Evolutionary conservation across 1,140 invertebrate genomes (phyloP).

Genomic region (Augochlora pura): DNA sequence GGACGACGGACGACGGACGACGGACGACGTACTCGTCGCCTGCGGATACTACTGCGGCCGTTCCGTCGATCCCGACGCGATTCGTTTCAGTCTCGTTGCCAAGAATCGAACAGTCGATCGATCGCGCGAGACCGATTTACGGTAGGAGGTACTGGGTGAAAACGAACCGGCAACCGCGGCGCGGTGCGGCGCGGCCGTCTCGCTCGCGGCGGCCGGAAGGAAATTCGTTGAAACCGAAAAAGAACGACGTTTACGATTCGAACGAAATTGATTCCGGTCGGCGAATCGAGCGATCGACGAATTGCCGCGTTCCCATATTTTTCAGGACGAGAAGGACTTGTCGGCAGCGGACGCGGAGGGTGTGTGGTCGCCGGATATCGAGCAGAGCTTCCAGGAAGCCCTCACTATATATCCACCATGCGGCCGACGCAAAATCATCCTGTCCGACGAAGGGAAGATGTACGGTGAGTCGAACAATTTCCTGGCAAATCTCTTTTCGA

Average conservation of each 20-base stretch:
- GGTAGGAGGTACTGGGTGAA: no score
- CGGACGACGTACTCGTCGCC: no score
- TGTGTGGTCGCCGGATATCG: conserved; percentile 99
- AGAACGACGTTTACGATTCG: neutral
- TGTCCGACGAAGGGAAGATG: conserved; percentile 99
- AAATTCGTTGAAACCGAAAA: neutral
- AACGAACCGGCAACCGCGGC: no score
- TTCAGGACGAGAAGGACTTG: conserved; percentile 92
- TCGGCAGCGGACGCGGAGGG: conserved; percentile 98
- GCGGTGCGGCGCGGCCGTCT: no score
- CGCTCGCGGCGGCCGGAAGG: no score
- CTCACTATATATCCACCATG: conserved; percentile 99
- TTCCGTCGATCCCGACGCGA: no score
- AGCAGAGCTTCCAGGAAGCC: conserved; percentile 99
- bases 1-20: no score
- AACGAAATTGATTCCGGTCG: neutral
- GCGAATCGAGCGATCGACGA: conserved; percentile 7
- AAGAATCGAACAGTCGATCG: no score
- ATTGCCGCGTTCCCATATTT: conserved; percentile 54
- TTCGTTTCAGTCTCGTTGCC: no score
- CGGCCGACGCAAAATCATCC: conserved; percentile 98
- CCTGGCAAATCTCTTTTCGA: conserved; percentile 59
- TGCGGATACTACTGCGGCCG: no score
- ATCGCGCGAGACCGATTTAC: no score
- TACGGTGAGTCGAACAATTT: conserved; percentile 93